Conservation (phyloP, 2,113 vertebrate genomes). For the Amphilophus citrinellus region DNA sequence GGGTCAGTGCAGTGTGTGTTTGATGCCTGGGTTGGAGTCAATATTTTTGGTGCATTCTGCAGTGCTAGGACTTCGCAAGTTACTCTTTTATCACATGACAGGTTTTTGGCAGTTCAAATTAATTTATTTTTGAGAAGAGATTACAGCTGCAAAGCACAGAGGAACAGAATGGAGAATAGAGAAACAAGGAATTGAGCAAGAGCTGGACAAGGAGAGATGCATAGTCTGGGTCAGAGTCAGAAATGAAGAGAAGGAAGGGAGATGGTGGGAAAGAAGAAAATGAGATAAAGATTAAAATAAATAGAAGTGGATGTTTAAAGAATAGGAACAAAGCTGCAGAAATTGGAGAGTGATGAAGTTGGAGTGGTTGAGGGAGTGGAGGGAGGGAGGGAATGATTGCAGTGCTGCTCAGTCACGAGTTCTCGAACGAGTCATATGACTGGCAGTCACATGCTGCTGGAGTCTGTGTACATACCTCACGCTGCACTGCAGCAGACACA, state of each 20-base stretch:
- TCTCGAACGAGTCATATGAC: conserved; percentile 88
- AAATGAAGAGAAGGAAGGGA: conserved; percentile 20
- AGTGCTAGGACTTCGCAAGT: conserved; percentile 48
- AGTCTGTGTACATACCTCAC: conserved; percentile 82
- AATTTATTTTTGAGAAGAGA: conserved; percentile 74
- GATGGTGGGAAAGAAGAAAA: not conserved
- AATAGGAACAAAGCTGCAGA: conserved; percentile 23
- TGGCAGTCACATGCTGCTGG: conserved; percentile 85
- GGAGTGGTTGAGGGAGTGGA: not conserved
- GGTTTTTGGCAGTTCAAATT: conserved; percentile 64
- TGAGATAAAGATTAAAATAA: not conserved
- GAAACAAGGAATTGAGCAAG: conserved; percentile 30
- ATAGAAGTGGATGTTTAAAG: not conserved
- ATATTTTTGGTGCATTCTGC: conserved; percentile 52
- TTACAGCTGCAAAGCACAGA: not conserved
- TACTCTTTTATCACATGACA: conserved; percentile 83
- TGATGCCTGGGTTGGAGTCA: conserved; percentile 2
- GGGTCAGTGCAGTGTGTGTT: not conserved
- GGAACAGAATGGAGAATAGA: conserved; percentile 7
- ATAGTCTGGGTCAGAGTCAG: not conserved
- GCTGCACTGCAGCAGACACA: conserved; percentile 65
- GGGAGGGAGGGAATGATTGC: conserved; percentile 76
- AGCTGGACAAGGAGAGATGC: not conserved
- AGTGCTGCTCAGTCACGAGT: conserved; percentile 86
- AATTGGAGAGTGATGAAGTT: conserved; percentile 32